These are phyloP conservation scores for Vipera ursinii DNA, from an alignment of 2,797 vertebrate species.

Conservation along the genomic window DNA sequence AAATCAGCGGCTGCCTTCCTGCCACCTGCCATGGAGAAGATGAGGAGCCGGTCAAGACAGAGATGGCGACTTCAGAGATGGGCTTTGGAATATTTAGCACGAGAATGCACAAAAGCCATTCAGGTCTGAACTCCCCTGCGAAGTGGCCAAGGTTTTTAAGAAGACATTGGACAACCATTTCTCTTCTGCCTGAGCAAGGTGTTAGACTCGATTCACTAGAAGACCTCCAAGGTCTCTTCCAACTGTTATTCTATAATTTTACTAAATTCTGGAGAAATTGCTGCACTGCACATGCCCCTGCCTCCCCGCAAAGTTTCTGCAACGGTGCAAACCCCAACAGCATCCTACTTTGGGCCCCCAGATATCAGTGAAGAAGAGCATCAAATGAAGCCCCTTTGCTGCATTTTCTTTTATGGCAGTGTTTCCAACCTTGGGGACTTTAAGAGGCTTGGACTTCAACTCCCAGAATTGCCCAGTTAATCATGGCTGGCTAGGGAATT, in stretches of 20 bases:
- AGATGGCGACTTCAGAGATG: background rate
- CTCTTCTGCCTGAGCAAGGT: background rate
- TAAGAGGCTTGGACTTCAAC: too few species aligned
- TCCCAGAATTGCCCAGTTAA: too few species aligned
- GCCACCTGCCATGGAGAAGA: background rate
- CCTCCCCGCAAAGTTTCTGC: background rate
- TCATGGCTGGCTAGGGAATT: background rate
- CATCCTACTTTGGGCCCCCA: background rate
- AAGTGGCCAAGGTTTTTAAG: background rate
- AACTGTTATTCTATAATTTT: background rate
- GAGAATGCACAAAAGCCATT: background rate
- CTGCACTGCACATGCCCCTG: background rate
- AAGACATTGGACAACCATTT: background rate
- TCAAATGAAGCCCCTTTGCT: background rate
- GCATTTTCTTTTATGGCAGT: background rate
- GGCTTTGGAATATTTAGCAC: background rate
- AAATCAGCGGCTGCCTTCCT: background rate
- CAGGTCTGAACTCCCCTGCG: background rate
- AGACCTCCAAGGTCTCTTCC: background rate
- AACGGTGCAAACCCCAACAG: background rate
- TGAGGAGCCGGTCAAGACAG: background rate
- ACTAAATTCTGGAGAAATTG: background rate
- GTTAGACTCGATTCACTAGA: too few species aligned
- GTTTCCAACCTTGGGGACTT: background rate
- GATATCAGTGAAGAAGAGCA: background rate